A percentile compares a stretch with the other conserved stretches of the same genome.
Conservation (phyloP, 2,113 vertebrate species). For the Halichoerus grypus region DNA sequence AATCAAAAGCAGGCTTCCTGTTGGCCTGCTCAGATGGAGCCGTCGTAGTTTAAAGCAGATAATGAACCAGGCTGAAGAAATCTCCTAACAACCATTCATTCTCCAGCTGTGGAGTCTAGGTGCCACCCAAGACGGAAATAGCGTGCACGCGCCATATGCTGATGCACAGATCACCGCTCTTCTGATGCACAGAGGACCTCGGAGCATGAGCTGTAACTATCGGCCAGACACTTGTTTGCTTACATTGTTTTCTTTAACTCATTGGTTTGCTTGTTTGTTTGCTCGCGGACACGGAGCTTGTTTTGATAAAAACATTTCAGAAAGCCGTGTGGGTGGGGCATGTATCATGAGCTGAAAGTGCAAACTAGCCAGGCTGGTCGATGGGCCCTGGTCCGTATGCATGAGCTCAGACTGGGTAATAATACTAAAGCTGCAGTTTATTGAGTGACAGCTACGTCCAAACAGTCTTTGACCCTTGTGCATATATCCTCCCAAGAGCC, state of each 20-base stretch:
- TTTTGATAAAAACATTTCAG: conserved; percentile 29
- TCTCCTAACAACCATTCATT: background rate
- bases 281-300: background rate
- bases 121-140: background rate
- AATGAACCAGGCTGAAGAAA: conserved; percentile 59
- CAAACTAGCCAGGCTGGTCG: background rate
- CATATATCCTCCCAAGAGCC: background rate
- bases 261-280: background rate
- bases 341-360: background rate
- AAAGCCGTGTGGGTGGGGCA: background rate
- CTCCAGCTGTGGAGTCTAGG: background rate
- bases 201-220: background rate
- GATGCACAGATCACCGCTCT: background rate
- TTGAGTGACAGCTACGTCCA: background rate
- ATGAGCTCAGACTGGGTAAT: background rate
- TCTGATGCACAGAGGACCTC: background rate
- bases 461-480: background rate
- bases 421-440: background rate
- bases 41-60: conserved; percentile 58
- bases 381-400: background rate
- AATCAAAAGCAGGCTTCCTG: conserved; percentile 78
- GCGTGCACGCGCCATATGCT: accelerated
- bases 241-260: background rate
- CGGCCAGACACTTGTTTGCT: background rate
- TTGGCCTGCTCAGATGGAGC: conserved; percentile 49